Conservation (phyloP, 2,797 vertebrate species). For the Trichosurus vulpecula region DNA sequence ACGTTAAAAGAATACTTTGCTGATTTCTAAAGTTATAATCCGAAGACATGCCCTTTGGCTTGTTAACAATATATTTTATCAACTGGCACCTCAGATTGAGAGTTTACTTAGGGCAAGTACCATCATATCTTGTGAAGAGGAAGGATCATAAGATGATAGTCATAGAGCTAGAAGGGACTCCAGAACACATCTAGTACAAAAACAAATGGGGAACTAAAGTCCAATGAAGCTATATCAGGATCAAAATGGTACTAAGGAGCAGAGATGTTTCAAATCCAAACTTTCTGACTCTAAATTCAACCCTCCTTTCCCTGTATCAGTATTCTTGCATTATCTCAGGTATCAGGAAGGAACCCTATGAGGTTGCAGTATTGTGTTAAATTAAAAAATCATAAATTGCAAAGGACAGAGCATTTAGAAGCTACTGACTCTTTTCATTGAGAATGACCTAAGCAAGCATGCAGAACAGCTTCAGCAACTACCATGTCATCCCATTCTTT, state of each 20-base stretch:
- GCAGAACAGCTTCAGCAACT: neutral
- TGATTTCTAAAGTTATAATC: slow-evolving; percentile 51
- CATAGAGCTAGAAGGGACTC: neutral
- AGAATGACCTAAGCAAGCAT: neutral
- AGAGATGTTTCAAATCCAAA: neutral
- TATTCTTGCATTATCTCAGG: neutral
- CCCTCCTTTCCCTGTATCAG: neutral
- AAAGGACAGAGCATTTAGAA: neutral
- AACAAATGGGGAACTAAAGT: neutral
- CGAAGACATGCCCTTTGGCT: slow-evolving; percentile 21
- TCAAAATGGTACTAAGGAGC: neutral
- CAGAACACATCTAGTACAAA: neutral
- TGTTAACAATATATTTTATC: slow-evolving; percentile 29
- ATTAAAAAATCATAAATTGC: neutral
- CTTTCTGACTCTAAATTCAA: neutral
- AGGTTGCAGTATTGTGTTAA: slow-evolving; percentile 8
- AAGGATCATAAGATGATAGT: neutral
- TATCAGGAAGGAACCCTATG: neutral
- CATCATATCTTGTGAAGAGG: neutral
- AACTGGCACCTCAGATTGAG: slow-evolving; percentile 35
- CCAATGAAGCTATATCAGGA: neutral
- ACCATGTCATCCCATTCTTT: neutral
- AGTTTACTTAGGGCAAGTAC: slow-evolving; percentile 26
- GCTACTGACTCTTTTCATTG: neutral
- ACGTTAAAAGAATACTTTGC: slow-evolving; percentile 4